These are phyloP conservation scores for Eulemur mongoz DNA, from an alignment of 2,797 vertebrate genomes.

Conservation along the genomic window DNA sequence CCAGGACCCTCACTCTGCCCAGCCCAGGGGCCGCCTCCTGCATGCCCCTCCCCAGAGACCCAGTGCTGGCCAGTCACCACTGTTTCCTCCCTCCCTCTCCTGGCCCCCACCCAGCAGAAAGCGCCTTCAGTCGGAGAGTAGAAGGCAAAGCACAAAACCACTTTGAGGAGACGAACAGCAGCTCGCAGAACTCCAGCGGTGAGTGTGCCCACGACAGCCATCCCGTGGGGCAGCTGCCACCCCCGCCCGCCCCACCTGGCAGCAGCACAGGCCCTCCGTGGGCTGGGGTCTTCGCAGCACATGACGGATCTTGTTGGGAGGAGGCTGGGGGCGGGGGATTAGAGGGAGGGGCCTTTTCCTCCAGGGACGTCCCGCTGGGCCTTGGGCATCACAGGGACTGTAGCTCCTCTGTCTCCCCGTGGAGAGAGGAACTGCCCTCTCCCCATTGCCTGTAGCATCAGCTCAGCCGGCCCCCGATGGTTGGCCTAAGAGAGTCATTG, in stretches of 20 bases:
- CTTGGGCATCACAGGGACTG: rapidly evolving
- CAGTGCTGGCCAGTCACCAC: slow-evolving; percentile 61
- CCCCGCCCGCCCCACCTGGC: rapidly evolving
- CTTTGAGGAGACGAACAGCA: slow-evolving; percentile 95
- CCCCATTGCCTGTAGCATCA: rapidly evolving
- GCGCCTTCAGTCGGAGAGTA: slow-evolving; percentile 93
- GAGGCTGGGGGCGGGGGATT: not conserved
- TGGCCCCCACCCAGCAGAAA: slow-evolving; percentile 87
- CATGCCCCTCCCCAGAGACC: not conserved
- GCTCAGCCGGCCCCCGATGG: not conserved
- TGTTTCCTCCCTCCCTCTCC: not conserved
- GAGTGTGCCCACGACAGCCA: slow-evolving; percentile 78
- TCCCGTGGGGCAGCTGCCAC: rapidly evolving
- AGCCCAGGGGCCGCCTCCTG: rapidly evolving
- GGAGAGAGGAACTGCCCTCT: not conserved
- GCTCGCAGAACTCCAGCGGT: slow-evolving; percentile 98
- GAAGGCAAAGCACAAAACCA: slow-evolving; percentile 94
- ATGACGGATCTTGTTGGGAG: not conserved
- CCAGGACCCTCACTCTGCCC: not conserved
- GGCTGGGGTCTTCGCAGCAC: not conserved
- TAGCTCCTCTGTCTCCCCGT: not conserved
- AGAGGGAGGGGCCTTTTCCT: not conserved
- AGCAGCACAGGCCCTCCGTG: not conserved
- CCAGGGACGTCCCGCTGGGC: not conserved
- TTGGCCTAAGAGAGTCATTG: not conserved